A percentile compares a stretch with the other conserved stretches of the same genome.
These are phyloP conservation scores for Muschampia plurimacula DNA, from an alignment of 2,888 invertebrate genomes.

Conservation along the genomic window DNA sequence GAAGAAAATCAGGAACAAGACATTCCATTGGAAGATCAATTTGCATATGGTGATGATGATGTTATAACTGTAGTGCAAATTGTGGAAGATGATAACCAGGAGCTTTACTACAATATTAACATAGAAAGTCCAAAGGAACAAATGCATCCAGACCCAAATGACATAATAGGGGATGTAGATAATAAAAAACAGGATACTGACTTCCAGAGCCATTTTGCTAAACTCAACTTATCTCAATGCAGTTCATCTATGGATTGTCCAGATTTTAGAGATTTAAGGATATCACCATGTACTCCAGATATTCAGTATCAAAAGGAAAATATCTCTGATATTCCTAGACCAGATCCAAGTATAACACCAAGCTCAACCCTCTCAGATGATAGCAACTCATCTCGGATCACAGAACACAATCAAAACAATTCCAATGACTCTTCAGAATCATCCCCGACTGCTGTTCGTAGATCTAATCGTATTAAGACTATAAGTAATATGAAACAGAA, in stretches of 20 bases:
- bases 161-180: constrained; percentile 45
- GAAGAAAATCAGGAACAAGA: constrained; percentile 48
- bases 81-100: constrained; percentile 78
- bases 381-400: constrained; percentile 74
- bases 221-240: constrained; percentile 59
- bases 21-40: constrained; percentile 63
- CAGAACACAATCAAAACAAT: constrained; percentile 67
- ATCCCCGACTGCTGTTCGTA: constrained; percentile 86
- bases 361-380: constrained; percentile 79
- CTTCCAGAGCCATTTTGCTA: constrained; percentile 75
- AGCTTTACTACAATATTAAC: constrained; percentile 73
- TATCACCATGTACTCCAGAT: constrained; percentile 66
- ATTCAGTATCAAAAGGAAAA: constrained; percentile 58
- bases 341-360: constrained; percentile 78
- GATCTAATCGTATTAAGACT: constrained; percentile 91
- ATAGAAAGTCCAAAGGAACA: constrained; percentile 67
- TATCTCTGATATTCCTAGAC: constrained; percentile 62
- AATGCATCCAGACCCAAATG: constrained; percentile 39
- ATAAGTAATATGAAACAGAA: constrained; percentile 89
- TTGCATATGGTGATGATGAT: constrained; percentile 77
- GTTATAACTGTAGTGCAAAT: constrained; percentile 82
- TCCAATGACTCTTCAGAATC: constrained; percentile 81
- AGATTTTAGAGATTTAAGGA: constrained; percentile 56
- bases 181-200: constrained; percentile 59
- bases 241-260: constrained; percentile 63